Percentiles rank a stretch among this genome's conserved stretches.
phyloP scores from a whole-genome alignment of 2,888 invertebrate species.

The Cataglyphis rosenhaueri region DNA sequence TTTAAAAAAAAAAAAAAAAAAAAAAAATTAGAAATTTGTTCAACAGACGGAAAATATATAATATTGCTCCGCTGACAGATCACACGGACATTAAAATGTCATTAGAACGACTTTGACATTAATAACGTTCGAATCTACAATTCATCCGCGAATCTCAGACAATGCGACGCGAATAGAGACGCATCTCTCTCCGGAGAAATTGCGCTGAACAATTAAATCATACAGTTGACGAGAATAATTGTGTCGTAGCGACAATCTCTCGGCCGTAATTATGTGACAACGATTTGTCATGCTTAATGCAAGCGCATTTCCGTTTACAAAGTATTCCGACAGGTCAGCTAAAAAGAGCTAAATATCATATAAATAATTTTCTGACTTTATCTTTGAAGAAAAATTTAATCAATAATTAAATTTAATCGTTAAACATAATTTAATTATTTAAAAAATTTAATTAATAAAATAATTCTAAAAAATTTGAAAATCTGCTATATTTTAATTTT shows the following conservation, averaged over 20 bases:
- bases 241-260: neutral
- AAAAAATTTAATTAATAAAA: neutral
- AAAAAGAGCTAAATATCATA: too few species aligned
- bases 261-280: constrained; percentile 9
- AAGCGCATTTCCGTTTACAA: neutral
- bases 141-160: neutral
- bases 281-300: constrained; percentile 32
- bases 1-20: neutral
- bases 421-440: neutral
- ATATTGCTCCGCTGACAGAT: neutral
- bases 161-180: neutral
- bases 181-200: constrained; percentile 44
- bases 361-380: neutral
- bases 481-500: neutral
- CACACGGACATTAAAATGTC: neutral
- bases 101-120: constrained; percentile 1
- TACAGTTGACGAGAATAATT: constrained; percentile 44
- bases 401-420: neutral
- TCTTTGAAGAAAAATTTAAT: neutral
- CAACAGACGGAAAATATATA: neutral
- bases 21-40: neutral
- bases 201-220: constrained; percentile 60
- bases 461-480: neutral
- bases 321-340: neutral
- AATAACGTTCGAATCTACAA: neutral